Percentiles rank a stretch among this genome's conserved stretches.
Evolutionary conservation across 2,113 vertebrate genomes (phyloP).

Genomic region (Calyptomena viridis): DNA sequence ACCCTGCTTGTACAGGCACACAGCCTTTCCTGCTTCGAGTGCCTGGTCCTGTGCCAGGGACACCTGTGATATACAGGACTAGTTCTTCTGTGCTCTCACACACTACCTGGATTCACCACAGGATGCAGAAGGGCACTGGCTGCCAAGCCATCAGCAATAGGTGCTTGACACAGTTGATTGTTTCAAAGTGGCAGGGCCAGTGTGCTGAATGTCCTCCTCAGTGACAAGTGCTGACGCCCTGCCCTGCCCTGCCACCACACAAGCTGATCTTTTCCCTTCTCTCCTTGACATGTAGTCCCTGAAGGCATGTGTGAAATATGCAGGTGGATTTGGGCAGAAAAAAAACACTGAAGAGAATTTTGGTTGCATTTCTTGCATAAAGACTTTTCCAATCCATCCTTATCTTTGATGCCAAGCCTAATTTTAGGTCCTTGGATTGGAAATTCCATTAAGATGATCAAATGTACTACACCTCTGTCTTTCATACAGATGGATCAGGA

Average conservation of each 20-base stretch:
- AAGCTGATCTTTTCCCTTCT: background rate
- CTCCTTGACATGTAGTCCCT: background rate
- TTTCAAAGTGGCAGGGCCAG: background rate
- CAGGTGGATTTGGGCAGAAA: background rate
- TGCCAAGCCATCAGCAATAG: background rate
- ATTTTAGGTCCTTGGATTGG: background rate
- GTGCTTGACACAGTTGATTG: background rate
- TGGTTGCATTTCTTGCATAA: background rate
- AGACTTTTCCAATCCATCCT: background rate
- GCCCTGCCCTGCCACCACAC: rapidly evolving
- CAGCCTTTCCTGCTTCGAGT: background rate
- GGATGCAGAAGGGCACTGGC: background rate
- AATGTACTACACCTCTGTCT: background rate
- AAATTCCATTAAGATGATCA: background rate
- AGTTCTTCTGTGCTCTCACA: background rate
- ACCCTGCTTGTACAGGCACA: background rate
- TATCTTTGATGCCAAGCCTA: background rate
- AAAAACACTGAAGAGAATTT: background rate
- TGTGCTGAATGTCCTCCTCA: rapidly evolving
- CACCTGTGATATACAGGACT: background rate
- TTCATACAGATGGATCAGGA: background rate
- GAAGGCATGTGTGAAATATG: background rate
- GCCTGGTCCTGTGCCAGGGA: background rate
- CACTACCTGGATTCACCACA: background rate
- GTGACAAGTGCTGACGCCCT: background rate